These are phyloP conservation scores for Scolopax bukidnonensis DNA, from an alignment of 2,797 vertebrate species.

Conservation along the genomic window DNA sequence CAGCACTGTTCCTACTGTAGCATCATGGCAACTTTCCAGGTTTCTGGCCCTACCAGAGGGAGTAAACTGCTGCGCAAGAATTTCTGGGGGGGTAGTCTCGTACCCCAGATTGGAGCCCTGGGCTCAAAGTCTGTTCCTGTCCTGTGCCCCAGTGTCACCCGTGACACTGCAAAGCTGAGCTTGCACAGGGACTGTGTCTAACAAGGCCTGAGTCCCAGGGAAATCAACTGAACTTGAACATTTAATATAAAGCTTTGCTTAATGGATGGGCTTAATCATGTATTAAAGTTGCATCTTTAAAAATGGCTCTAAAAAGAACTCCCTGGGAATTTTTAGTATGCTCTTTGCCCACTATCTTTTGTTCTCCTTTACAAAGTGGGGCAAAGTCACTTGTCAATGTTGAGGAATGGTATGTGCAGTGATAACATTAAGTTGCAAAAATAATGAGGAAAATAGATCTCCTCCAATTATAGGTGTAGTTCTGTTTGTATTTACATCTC, in stretches of 20 bases:
- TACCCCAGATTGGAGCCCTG: accelerated
- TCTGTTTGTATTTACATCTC: neutral
- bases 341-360: neutral
- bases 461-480: neutral
- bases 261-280: neutral
- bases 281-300: neutral
- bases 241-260: neutral
- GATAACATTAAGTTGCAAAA: neutral
- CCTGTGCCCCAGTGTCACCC: neutral
- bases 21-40: conserved; percentile 1
- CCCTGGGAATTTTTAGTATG: neutral
- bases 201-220: accelerated
- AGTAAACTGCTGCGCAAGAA: neutral
- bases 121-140: neutral
- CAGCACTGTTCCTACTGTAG: neutral
- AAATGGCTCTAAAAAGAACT: neutral
- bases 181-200: neutral
- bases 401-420: neutral
- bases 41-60: neutral
- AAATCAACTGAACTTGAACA: neutral
- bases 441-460: neutral
- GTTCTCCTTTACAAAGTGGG: neutral
- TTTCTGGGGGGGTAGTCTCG: neutral
- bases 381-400: neutral
- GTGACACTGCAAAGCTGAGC: neutral